Evolutionary conservation across 2,888 invertebrate genomes (phyloP).

Genomic region (Chloroclysta siterata): DNA sequence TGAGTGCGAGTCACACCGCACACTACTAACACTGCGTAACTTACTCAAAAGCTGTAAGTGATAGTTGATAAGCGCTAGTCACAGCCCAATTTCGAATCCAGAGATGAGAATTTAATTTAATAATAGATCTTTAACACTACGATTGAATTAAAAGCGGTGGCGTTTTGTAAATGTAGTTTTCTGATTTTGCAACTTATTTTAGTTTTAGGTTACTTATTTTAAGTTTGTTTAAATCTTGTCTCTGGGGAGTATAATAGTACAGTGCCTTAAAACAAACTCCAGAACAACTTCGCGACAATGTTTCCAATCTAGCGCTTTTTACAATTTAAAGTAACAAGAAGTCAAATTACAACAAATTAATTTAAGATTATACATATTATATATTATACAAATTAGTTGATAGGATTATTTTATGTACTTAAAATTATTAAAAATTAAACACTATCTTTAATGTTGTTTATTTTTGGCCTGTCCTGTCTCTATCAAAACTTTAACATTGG

Average conservation of each 20-base stretch:
- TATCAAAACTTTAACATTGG: neutral
- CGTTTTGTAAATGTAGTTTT: slow-evolving; percentile 32
- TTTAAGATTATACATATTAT: slow-evolving; percentile 84
- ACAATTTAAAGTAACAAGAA: slow-evolving; percentile 76
- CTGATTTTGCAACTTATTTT: slow-evolving; percentile 30
- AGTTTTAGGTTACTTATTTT: slow-evolving; percentile 26
- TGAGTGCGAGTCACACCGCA: slow-evolving; percentile 64
- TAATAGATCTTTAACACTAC: slow-evolving; percentile 29
- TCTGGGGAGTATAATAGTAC: slow-evolving; percentile 53
- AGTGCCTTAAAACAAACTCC: slow-evolving; percentile 72
- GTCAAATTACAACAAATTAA: slow-evolving; percentile 84
- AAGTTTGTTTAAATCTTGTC: slow-evolving; percentile 29
- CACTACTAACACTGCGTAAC: slow-evolving; percentile 74
- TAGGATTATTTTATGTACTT: slow-evolving; percentile 85
- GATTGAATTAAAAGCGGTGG: slow-evolving; percentile 46
- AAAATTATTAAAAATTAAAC: slow-evolving; percentile 84
- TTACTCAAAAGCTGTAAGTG: slow-evolving; percentile 77
- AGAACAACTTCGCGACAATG: slow-evolving; percentile 71
- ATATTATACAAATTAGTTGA: slow-evolving; percentile 84
- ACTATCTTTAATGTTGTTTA: slow-evolving; percentile 56
- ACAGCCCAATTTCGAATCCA: slow-evolving; percentile 48
- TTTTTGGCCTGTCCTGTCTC: slow-evolving; percentile 26
- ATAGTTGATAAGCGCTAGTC: slow-evolving; percentile 81
- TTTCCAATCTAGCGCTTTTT: slow-evolving; percentile 78
- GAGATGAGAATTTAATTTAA: slow-evolving; percentile 30